Conservation (phyloP, 1,140 invertebrate genomes). For the Lucilia cuprina region DNA sequence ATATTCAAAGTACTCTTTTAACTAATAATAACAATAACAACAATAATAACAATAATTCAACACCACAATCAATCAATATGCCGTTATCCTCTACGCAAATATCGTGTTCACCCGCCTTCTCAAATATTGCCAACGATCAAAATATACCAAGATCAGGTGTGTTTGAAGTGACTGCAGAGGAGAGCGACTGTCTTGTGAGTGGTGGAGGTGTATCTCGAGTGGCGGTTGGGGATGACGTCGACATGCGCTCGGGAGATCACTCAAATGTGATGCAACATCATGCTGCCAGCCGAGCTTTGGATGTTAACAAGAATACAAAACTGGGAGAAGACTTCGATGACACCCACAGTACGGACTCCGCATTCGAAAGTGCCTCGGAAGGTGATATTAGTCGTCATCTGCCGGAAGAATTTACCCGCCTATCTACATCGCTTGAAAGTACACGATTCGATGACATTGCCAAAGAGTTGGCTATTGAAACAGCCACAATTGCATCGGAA, state of each 20-base stretch:
- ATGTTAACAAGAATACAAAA: conserved; percentile 56
- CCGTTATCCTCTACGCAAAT: neutral
- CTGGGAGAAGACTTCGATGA: conserved; percentile 55
- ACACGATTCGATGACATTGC: conserved; percentile 53
- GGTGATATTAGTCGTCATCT: conserved; percentile 59
- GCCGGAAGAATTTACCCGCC: conserved; percentile 56
- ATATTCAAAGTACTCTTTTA: neutral
- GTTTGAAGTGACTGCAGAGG: conserved; percentile 55
- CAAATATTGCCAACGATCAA: neutral
- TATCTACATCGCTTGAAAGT: conserved; percentile 56
- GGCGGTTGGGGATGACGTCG: neutral
- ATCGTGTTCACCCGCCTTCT: neutral
- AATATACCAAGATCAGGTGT: conserved; percentile 29
- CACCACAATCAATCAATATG: conserved; percentile 21
- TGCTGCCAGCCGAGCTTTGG: conserved; percentile 40
- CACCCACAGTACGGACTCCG: conserved; percentile 60
- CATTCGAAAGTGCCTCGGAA: conserved; percentile 59
- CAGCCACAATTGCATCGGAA: conserved; percentile 58
- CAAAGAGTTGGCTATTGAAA: conserved; percentile 57
- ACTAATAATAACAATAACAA: conserved; percentile 44
- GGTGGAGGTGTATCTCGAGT: neutral
- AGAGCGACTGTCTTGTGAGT: conserved; percentile 54
- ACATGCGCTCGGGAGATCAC: neutral
- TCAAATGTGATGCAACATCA: conserved; percentile 13
- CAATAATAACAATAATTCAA: conserved; percentile 45